Evolutionary conservation across 2,888 invertebrate genomes (phyloP).

Genomic region (Aromia moschata): DNA sequence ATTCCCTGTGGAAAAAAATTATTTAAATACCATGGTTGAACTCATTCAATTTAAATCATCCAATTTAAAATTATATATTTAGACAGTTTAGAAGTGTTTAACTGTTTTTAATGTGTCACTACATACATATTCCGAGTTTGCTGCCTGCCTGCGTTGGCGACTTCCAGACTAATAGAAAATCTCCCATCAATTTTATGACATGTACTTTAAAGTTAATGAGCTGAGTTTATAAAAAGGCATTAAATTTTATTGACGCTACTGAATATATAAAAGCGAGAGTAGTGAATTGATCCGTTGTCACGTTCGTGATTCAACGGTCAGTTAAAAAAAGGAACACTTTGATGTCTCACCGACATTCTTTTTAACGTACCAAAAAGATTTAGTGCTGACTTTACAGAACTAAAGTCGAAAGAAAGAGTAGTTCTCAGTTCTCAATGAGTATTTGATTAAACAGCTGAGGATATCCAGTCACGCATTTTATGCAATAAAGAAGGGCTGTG

Average conservation of each 20-base stretch:
- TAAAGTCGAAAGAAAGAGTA: slow-evolving; percentile 18
- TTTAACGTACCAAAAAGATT: slow-evolving; percentile 32
- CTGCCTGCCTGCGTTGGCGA: too few species aligned
- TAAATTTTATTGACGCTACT: slow-evolving; percentile 37
- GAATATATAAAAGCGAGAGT: slow-evolving; percentile 29
- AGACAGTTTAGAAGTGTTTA: too few species aligned
- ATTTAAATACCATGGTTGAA: too few species aligned
- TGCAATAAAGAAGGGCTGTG: too few species aligned
- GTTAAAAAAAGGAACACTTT: slow-evolving; percentile 30
- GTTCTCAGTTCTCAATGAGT: too few species aligned
- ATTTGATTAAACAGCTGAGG: too few species aligned
- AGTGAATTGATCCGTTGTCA: slow-evolving; percentile 36
- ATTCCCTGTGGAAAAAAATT: too few species aligned
- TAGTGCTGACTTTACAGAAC: slow-evolving; percentile 30
- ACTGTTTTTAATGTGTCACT: too few species aligned
- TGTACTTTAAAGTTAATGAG: background rate
- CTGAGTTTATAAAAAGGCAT: slow-evolving; percentile 22
- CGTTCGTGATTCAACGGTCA: slow-evolving; percentile 30
- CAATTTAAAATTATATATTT: too few species aligned
- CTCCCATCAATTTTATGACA: background rate
- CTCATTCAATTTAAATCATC: too few species aligned
- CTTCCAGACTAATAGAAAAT: background rate
- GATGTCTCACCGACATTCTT: slow-evolving; percentile 31
- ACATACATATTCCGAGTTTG: too few species aligned
- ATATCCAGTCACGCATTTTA: too few species aligned